phyloP scores from a whole-genome alignment of 2,113 vertebrate genomes.

The Xyrauchen texanus region DNA sequence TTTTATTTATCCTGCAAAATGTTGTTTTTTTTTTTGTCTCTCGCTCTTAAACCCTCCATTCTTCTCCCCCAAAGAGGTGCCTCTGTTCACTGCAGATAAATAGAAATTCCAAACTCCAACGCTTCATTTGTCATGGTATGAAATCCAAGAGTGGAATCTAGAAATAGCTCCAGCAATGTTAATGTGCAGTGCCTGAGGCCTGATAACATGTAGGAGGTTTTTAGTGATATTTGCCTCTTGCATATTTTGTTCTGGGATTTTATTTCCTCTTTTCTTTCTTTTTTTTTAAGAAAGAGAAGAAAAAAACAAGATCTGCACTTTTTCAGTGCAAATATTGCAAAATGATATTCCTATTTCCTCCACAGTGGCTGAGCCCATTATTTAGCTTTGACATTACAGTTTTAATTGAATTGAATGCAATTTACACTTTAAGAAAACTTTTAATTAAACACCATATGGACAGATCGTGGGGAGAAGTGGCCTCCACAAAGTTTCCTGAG shows the following conservation, averaged over 20 bases:
- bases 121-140: slow-evolving; percentile 82
- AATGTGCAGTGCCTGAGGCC: slow-evolving; percentile 77
- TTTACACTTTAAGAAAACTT: slow-evolving; percentile 85
- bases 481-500: slow-evolving; percentile 77
- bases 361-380: slow-evolving; percentile 75
- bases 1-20: slow-evolving; percentile 75
- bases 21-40: slow-evolving; percentile 66
- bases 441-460: slow-evolving; percentile 85
- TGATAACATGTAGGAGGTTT: slow-evolving; percentile 81
- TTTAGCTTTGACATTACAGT: slow-evolving; percentile 81
- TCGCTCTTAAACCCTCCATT: slow-evolving; percentile 76
- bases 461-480: slow-evolving; percentile 79
- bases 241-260: slow-evolving; percentile 77
- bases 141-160: slow-evolving; percentile 82
- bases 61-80: slow-evolving; percentile 76
- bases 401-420: slow-evolving; percentile 85
- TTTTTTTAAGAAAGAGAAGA: slow-evolving; percentile 22
- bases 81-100: slow-evolving; percentile 79
- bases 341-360: slow-evolving; percentile 44
- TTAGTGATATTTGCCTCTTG: slow-evolving; percentile 82
- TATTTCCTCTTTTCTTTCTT: background rate
- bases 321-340: slow-evolving; percentile 67
- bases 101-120: slow-evolving; percentile 82
- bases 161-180: slow-evolving; percentile 80
- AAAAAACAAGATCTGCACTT: slow-evolving; percentile 48